Percentiles rank a stretch among this genome's conserved stretches.
Conservation (phyloP, 2,113 vertebrate species). For the Myiozetetes cayanensis region DNA sequence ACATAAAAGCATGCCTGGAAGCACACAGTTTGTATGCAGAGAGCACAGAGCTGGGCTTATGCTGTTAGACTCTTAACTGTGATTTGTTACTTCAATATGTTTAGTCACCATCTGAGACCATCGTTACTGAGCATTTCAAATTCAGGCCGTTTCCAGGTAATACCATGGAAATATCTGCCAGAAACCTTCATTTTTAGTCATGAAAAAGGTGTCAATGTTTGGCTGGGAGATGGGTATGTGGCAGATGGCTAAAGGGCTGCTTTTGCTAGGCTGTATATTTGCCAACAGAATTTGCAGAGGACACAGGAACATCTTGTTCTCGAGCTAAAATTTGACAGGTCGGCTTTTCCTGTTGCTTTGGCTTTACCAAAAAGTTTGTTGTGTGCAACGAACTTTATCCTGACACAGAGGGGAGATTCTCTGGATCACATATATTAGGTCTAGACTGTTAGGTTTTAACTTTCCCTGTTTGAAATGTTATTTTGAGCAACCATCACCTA, state of each 20-base stretch:
- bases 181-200: not conserved
- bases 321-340: not conserved
- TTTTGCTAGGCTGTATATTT: constrained; percentile 2
- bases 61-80: not conserved
- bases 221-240: not conserved
- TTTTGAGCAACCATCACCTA: not conserved
- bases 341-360: not conserved
- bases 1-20: not conserved
- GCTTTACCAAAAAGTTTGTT: not conserved
- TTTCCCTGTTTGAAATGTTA: not conserved
- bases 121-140: not conserved
- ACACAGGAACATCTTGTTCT: constrained; percentile 48
- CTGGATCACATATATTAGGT: not conserved
- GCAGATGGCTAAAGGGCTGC: constrained; percentile 6
- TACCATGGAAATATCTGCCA: not conserved
- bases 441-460: not conserved
- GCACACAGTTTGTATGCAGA: not conserved
- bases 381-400: not conserved
- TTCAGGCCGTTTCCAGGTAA: not conserved
- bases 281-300: not conserved
- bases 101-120: not conserved
- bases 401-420: not conserved
- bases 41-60: not conserved
- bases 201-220: not conserved
- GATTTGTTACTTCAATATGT: not conserved